Conservation (phyloP, 2,113 vertebrate genomes). For the Trichechus manatus region DNA sequence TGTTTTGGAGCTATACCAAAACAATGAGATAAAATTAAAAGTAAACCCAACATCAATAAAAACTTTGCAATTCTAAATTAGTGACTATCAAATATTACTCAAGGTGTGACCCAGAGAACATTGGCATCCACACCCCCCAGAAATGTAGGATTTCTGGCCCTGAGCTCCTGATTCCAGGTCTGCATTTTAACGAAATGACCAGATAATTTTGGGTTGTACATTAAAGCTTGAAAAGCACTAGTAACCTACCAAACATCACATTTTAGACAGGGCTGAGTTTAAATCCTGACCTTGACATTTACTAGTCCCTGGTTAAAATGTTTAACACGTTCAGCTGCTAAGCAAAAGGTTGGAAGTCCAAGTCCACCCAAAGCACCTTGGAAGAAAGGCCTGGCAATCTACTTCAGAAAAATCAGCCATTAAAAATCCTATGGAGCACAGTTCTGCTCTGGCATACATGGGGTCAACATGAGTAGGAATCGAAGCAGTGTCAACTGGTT, state of each 20-base stretch:
- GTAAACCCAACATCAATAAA: not conserved
- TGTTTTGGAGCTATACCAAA: not conserved
- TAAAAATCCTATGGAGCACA: not conserved
- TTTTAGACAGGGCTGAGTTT: not conserved
- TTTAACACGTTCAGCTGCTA: not conserved
- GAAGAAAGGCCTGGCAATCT: not conserved
- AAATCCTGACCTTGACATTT: not conserved
- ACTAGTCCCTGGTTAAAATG: not conserved
- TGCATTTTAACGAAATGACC: not conserved
- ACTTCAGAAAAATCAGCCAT: not conserved
- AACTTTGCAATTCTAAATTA: not conserved
- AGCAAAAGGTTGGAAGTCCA: not conserved
- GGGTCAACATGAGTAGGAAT: not conserved
- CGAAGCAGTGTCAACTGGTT: not conserved
- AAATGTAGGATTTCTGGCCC: not conserved
- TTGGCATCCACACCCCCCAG: not conserved
- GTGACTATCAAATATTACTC: not conserved
- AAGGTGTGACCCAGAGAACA: not conserved
- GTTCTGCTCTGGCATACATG: not conserved
- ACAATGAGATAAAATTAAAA: slow-evolving; percentile 50
- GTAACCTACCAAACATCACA: not conserved
- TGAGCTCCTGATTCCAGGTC: not conserved
- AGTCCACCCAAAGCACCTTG: not conserved
- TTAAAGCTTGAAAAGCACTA: slow-evolving; percentile 21
- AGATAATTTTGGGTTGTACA: too few relatives aligned